Conservation (phyloP, 2,888 invertebrate genomes). For the Apamea sordens region DNA sequence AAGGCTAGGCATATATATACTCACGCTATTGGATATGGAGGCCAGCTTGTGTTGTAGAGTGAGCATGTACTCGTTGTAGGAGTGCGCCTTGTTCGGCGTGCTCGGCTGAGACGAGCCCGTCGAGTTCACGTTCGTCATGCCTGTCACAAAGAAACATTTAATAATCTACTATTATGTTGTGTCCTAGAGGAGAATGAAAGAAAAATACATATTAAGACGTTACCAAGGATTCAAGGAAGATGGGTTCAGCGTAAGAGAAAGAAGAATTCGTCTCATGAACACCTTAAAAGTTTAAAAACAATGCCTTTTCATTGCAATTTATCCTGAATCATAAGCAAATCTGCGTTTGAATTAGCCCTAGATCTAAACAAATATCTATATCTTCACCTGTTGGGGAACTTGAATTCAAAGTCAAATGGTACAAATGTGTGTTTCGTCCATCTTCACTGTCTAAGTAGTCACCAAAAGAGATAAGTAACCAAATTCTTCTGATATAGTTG, state of each 20-base stretch:
- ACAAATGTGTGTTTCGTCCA: no score
- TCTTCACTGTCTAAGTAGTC: no score
- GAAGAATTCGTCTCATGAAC: background rate
- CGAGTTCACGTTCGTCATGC: constrained; percentile 83
- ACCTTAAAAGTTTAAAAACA: background rate
- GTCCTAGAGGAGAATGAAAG: background rate
- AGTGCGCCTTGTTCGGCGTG: constrained; percentile 92
- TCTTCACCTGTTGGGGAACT: no score
- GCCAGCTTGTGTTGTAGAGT: constrained; percentile 93
- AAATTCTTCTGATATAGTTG: no score
- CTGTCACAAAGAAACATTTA: constrained; percentile 65
- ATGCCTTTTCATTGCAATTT: no score
- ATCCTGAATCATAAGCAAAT: no score
- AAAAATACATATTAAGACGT: background rate
- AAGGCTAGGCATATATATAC: no score
- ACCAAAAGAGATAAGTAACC: no score
- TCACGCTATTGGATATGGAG: constrained; percentile 90
- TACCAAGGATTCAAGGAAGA: no score
- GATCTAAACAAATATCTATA: no score
- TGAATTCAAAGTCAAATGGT: no score
- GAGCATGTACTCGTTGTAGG: constrained; percentile 92
- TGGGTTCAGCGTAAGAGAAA: background rate
- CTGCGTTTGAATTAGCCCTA: no score
- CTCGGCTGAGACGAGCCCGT: constrained; percentile 89
- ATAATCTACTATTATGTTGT: background rate